phyloP scores from a whole-genome alignment of 1,140 invertebrate genomes.

The Penaeus chinensis region DNA sequence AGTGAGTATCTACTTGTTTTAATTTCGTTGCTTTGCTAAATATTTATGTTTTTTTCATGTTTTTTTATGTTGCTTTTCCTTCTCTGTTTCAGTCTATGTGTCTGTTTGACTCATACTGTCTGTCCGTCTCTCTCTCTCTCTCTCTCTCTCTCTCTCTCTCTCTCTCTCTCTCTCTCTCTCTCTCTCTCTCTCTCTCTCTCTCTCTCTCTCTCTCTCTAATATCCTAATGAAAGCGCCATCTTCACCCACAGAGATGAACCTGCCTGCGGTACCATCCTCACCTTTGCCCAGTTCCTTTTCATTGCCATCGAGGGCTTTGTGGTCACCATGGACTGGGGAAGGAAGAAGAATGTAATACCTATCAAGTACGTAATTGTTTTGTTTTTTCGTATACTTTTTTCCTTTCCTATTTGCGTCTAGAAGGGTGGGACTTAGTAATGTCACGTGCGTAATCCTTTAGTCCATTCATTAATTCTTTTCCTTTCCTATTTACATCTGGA shows the following conservation, averaged over 20 bases:
- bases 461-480: slow-evolving; percentile 54
- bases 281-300: slow-evolving; percentile 92
- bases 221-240: slow-evolving; percentile 58
- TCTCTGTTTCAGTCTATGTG: not conserved
- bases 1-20: slow-evolving; percentile 72
- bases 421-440: not conserved
- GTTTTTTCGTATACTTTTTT: slow-evolving; percentile 51
- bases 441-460: slow-evolving; percentile 36
- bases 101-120: not conserved
- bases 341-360: slow-evolving; percentile 72
- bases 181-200: too few species aligned
- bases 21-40: slow-evolving; percentile 38
- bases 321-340: slow-evolving; percentile 84
- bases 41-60: not conserved
- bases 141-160: too few species aligned
- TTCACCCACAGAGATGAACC: slow-evolving; percentile 82
- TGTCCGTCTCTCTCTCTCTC: not conserved
- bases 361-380: slow-evolving; percentile 45
- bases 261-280: slow-evolving; percentile 91
- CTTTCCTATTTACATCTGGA: slow-evolving; percentile 63
- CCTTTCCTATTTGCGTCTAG: slow-evolving; percentile 64
- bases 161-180: too few species aligned
- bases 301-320: slow-evolving; percentile 91
- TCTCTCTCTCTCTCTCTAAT: not conserved
- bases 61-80: not conserved